Percentiles rank a stretch among this genome's conserved stretches.
phyloP scores from a whole-genome alignment of 1,140 invertebrate species.

The Diprion similis region DNA sequence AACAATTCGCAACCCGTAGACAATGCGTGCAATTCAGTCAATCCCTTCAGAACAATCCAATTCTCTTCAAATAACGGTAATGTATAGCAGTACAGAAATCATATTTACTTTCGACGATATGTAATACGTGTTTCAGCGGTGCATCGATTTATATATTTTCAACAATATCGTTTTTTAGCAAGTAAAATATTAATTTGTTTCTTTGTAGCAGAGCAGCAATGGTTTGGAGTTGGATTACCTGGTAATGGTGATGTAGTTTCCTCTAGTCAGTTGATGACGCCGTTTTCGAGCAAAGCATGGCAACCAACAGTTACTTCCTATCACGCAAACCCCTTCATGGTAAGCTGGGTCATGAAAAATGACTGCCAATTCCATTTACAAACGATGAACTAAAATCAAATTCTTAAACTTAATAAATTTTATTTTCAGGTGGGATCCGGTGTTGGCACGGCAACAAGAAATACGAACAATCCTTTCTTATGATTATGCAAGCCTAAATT shows the following conservation, averaged over 20 bases:
- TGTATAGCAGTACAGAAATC: background rate
- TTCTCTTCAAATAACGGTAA: constrained; percentile 54
- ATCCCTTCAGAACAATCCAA: constrained; percentile 55
- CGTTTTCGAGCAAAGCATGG: constrained; percentile 56
- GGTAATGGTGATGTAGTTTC: constrained; percentile 56
- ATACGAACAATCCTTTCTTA: constrained; percentile 61
- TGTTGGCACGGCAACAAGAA: constrained; percentile 53
- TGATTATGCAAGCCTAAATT: constrained; percentile 48
- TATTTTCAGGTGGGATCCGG: constrained; percentile 55
- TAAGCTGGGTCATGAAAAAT: constrained; percentile 31
- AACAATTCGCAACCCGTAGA: constrained; percentile 52
- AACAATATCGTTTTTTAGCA: constrained; percentile 9
- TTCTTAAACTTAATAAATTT: no score
- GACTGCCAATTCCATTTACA: no score
- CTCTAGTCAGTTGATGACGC: constrained; percentile 58
- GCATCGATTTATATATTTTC: no score
- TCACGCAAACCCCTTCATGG: constrained; percentile 59
- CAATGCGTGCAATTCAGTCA: constrained; percentile 49
- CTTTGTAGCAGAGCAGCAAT: constrained; percentile 32
- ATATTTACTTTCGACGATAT: constrained; percentile 14
- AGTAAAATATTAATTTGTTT: constrained; percentile 18
- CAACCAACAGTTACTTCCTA: constrained; percentile 56
- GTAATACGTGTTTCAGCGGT: background rate
- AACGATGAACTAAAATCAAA: no score
- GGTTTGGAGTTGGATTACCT: constrained; percentile 50